phyloP scores from a whole-genome alignment of 1,140 invertebrate genomes.

The Drosophila simulans region DNA sequence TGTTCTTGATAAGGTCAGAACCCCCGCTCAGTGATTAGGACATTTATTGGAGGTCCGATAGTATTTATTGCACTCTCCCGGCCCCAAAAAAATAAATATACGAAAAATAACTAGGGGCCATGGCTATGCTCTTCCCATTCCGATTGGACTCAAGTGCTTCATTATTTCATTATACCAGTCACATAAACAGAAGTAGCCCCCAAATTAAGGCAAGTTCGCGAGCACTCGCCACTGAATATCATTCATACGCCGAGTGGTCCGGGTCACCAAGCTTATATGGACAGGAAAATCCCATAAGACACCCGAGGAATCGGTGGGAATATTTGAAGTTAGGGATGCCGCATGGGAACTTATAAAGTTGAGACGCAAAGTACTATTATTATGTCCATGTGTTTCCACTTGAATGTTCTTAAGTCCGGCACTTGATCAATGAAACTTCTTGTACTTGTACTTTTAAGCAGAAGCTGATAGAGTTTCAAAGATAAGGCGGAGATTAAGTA shows the following conservation, averaged over 20 bases:
- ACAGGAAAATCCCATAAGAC: slow-evolving; percentile 20
- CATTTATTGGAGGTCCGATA: slow-evolving; percentile 62
- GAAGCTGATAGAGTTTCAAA: not conserved
- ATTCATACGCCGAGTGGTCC: slow-evolving; percentile 32
- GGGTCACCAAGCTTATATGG: slow-evolving; percentile 5
- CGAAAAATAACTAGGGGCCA: not conserved
- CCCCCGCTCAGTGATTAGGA: slow-evolving; percentile 54
- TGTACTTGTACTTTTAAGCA: not conserved
- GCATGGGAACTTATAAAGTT: not conserved
- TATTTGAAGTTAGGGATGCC: slow-evolving; percentile 13
- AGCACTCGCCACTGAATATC: slow-evolving; percentile 24
- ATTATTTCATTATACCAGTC: slow-evolving; percentile 41
- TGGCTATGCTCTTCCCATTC: slow-evolving; percentile 16
- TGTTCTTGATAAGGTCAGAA: slow-evolving; percentile 47
- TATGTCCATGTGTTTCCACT: slow-evolving; percentile 12
- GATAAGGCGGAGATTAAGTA: slow-evolving; percentile 28
- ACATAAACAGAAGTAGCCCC: slow-evolving; percentile 41
- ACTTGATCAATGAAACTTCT: slow-evolving; percentile 17
- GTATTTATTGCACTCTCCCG: slow-evolving; percentile 36
- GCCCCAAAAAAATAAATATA: not conserved
- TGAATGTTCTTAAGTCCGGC: slow-evolving; percentile 4
- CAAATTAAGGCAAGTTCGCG: slow-evolving; percentile 12
- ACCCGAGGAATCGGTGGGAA: not conserved
- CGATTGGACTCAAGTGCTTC: slow-evolving; percentile 40
- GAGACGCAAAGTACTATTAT: slow-evolving; percentile 17